phyloP scores from a whole-genome alignment of 1,140 invertebrate genomes.

The Drosophila pseudoananassae region DNA sequence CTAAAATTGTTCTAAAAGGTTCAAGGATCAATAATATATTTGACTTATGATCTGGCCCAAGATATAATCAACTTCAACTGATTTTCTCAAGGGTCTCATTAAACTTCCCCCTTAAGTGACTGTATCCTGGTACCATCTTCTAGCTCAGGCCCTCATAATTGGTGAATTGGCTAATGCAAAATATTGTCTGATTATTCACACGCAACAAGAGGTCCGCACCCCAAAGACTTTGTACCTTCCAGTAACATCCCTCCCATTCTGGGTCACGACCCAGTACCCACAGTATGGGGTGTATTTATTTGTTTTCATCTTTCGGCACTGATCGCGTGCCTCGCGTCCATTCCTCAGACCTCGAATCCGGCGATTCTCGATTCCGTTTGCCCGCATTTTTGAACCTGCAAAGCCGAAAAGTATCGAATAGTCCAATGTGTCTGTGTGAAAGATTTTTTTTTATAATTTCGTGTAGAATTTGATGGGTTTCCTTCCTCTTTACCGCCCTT shows the following conservation, averaged over 20 bases:
- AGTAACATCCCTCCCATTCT: conserved; percentile 31
- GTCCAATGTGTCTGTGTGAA: conserved; percentile 29
- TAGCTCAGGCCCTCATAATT: conserved; percentile 62
- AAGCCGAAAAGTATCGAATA: conserved; percentile 78
- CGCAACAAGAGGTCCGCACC: conserved; percentile 38
- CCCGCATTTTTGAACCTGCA: conserved; percentile 74
- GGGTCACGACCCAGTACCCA: conserved; percentile 43
- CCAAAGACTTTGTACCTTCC: conserved; percentile 21
- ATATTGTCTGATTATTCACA: conserved; percentile 69
- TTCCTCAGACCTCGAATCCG: conserved; percentile 41
- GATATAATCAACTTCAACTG: conserved; percentile 54
- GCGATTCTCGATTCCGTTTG: conserved; percentile 45
- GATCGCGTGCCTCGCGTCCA: conserved; percentile 65
- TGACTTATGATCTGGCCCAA: conserved; percentile 64
- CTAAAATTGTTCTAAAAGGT: conserved; percentile 7
- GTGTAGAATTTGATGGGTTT: conserved; percentile 44
- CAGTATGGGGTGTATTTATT: conserved; percentile 64
- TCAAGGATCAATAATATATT: conserved; percentile 42
- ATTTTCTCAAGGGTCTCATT: conserved; percentile 22
- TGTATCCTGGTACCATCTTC: conserved; percentile 12
- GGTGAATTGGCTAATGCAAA: conserved; percentile 72
- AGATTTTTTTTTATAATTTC: conserved; percentile 57
- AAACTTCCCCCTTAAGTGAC: conserved; percentile 7
- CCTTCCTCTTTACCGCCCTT: conserved; percentile 18
- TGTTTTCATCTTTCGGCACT: conserved; percentile 45